These are phyloP conservation scores for Nesoenas mayeri DNA, from an alignment of 2,113 vertebrate genomes.

Conservation along the genomic window DNA sequence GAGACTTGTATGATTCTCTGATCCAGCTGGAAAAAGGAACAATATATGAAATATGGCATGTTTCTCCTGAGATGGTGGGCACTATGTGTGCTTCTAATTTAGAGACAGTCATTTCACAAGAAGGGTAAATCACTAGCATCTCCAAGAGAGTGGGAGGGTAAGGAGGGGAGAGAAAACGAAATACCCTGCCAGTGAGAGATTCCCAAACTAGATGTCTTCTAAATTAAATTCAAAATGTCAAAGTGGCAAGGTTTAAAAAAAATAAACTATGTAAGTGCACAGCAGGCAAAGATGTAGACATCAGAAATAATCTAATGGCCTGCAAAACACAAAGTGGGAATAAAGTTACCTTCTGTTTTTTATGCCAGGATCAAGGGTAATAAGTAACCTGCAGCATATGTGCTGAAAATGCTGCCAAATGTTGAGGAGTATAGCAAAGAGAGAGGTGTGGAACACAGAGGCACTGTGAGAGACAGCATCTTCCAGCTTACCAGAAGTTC, in stretches of 20 bases:
- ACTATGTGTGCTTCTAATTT: conserved; percentile 4
- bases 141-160: conserved; percentile 30
- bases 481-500: conserved; percentile 28
- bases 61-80: conserved; percentile 1
- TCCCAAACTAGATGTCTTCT: background rate
- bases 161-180: background rate
- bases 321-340: background rate
- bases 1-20: background rate
- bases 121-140: conserved; percentile 15
- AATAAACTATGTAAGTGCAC: background rate
- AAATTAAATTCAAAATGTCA: conserved; percentile 21
- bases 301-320: background rate
- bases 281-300: background rate
- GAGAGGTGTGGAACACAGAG: conserved; percentile 20
- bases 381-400: conserved; percentile 9
- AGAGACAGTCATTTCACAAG: conserved; percentile 19
- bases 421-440: background rate
- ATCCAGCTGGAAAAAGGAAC: conserved; percentile 35
- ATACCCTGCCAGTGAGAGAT: conserved; percentile 10
- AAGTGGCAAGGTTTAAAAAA: background rate
- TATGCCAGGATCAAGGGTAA: background rate
- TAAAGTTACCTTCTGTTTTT: background rate
- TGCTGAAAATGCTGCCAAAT: conserved; percentile 34
- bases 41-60: background rate
- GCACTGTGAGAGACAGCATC: conserved; percentile 40